Evolutionary conservation across 2,113 vertebrate species (phyloP).

Genomic region (Nothocercus julius): DNA sequence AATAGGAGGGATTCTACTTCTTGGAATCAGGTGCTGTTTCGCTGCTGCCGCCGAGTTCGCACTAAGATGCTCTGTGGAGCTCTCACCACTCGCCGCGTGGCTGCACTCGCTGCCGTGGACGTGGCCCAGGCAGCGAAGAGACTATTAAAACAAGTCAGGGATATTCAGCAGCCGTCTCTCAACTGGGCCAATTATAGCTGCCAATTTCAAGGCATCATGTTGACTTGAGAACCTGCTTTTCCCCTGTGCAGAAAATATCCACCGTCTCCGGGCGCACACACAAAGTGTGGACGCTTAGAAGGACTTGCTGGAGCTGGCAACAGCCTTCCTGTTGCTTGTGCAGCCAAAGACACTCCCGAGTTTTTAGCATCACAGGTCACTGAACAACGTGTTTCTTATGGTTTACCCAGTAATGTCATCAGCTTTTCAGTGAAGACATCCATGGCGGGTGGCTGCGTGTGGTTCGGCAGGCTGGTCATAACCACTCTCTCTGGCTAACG

Average conservation of each 20-base stretch:
- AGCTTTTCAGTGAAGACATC: background rate
- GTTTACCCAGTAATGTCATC: background rate
- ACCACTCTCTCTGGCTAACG: accelerated
- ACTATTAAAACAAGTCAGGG: background rate
- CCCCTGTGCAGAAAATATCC: background rate
- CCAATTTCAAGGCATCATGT: background rate
- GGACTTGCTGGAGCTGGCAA: background rate
- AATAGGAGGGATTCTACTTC: background rate
- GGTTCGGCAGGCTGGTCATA: background rate
- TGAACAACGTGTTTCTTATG: accelerated
- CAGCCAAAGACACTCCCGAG: background rate
- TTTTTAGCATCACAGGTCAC: background rate
- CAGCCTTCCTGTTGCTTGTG: background rate
- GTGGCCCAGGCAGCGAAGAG: background rate
- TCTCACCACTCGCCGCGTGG: background rate
- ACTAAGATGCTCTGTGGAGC: background rate
- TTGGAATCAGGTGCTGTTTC: background rate
- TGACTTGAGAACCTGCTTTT: background rate
- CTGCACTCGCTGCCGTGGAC: background rate
- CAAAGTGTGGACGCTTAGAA: background rate
- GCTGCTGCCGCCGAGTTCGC: background rate
- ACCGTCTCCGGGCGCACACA: background rate
- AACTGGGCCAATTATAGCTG: background rate
- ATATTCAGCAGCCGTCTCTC: background rate
- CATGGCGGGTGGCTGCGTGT: no score